These are phyloP conservation scores for Macrophya alboannulata DNA, from an alignment of 2,888 invertebrate genomes.

Conservation along the genomic window DNA sequence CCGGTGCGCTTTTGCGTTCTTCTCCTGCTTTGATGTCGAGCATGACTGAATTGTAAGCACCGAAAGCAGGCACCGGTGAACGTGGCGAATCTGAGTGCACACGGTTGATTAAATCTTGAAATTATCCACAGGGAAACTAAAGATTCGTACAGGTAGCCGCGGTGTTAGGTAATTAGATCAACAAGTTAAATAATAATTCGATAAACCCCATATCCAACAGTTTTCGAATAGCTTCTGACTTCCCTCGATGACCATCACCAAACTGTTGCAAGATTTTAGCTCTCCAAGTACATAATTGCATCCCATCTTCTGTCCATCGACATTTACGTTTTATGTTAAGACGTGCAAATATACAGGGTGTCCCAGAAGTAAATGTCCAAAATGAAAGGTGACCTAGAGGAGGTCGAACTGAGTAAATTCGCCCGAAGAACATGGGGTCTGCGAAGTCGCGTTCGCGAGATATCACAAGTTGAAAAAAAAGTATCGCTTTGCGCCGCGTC, in stretches of 20 bases:
- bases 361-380: too few relatives aligned
- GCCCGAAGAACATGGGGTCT: too few relatives aligned
- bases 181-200: constrained; percentile 3
- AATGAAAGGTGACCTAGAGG: too few relatives aligned
- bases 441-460: too few relatives aligned
- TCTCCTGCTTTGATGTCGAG: constrained; percentile 33
- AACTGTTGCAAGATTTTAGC: not conserved
- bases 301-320: constrained; percentile 7
- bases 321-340: not conserved
- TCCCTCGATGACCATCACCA: not conserved
- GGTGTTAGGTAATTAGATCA: not conserved
- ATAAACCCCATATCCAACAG: not conserved
- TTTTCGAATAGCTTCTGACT: not conserved
- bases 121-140: constrained; percentile 22
- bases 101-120: constrained; percentile 18
- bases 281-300: not conserved
- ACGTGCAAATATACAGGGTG: not conserved
- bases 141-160: not conserved
- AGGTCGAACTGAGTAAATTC: too few relatives aligned
- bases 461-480: too few relatives aligned
- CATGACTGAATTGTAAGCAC: constrained; percentile 49
- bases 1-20: constrained; percentile 51
- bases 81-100: constrained; percentile 38
- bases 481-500: too few relatives aligned
- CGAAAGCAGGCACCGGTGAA: not conserved